phyloP scores from a whole-genome alignment of 2,888 invertebrate genomes.

The Antheraea assamensis region DNA sequence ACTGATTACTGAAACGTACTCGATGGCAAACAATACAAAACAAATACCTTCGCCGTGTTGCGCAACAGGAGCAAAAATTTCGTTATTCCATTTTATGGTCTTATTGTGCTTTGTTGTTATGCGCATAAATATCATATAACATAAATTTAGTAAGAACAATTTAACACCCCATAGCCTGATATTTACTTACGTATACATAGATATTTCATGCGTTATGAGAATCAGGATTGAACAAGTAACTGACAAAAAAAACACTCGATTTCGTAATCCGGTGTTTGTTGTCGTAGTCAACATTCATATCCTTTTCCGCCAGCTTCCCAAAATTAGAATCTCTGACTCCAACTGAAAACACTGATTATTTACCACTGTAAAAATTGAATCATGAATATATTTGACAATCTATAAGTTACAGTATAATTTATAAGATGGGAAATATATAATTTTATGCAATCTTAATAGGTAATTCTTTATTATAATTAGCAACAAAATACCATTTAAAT shows the following conservation, averaged over 20 bases:
- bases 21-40: slow-evolving; percentile 45
- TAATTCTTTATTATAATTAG: neutral
- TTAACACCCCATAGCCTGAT: neutral
- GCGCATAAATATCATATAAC: neutral
- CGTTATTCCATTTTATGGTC: neutral
- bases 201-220: neutral
- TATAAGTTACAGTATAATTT: neutral
- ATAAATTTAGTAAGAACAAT: neutral
- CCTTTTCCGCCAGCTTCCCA: neutral
- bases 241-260: neutral
- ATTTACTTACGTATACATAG: neutral
- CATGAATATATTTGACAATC: too few relatives aligned
- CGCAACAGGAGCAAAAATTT: slow-evolving; percentile 16
- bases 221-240: neutral
- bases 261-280: neutral
- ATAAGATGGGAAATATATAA: neutral
- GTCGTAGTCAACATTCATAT: neutral
- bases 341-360: neutral
- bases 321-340: neutral
- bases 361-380: neutral
- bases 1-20: slow-evolving; percentile 65
- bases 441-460: too few relatives aligned
- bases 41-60: slow-evolving; percentile 19
- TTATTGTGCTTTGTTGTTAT: neutral
- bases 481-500: neutral